Percentiles rank a stretch among this genome's conserved stretches.
phyloP scores from a whole-genome alignment of 2,888 invertebrate genomes.

The Terebella lapidaria region DNA sequence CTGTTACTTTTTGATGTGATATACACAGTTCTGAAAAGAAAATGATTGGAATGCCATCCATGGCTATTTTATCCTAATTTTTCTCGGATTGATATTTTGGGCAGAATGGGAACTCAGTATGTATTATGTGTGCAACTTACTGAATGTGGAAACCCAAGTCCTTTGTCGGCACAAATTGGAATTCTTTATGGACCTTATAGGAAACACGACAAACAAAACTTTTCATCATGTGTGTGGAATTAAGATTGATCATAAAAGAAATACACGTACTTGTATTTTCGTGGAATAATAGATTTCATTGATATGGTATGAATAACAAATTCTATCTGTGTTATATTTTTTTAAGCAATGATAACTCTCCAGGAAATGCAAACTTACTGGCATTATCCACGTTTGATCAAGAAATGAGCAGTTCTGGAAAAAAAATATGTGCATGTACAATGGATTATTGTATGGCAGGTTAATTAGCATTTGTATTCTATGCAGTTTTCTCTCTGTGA shows the following conservation, averaged over 20 bases:
- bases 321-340: not conserved
- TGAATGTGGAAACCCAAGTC: not conserved
- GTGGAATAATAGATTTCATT: not conserved
- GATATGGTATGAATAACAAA: too few species aligned
- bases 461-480: too few species aligned
- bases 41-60: too few species aligned
- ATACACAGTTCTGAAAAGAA: too few species aligned
- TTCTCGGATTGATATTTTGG: too few species aligned
- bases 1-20: too few species aligned
- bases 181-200: not conserved
- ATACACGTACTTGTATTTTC: not conserved
- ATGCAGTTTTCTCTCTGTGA: too few species aligned
- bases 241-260: not conserved
- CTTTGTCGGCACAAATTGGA: not conserved
- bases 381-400: not conserved
- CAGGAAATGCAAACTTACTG: not conserved
- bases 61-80: too few species aligned
- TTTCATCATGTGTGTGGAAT: not conserved
- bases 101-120: too few species aligned
- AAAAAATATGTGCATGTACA: not conserved
- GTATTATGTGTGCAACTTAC: not conserved
- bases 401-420: not conserved
- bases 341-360: not conserved
- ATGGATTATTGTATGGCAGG: not conserved
- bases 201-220: not conserved